Percentiles rank a stretch among this genome's conserved stretches.
Evolutionary conservation across 2,113 vertebrate genomes (phyloP).

Genomic region (Poeciliopsis prolifica): DNA sequence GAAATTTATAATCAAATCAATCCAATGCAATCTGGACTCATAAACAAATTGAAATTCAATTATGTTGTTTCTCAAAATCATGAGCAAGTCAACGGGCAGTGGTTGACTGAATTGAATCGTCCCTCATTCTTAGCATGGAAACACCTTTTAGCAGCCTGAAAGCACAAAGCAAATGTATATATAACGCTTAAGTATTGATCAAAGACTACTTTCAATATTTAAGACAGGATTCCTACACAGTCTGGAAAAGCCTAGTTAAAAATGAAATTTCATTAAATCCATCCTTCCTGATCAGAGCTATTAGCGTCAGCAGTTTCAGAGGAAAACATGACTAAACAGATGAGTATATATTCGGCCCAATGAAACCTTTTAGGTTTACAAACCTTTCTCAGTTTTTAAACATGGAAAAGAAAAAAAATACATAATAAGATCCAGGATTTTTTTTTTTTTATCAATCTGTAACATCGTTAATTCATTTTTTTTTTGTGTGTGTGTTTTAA

Average conservation of each 20-base stretch:
- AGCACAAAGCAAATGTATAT: too few species aligned
- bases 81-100: background rate
- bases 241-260: background rate
- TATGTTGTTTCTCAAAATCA: background rate
- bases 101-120: background rate
- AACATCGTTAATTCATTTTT: background rate
- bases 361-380: background rate
- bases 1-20: background rate
- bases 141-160: too few species aligned
- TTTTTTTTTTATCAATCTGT: background rate
- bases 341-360: background rate
- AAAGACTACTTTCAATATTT: background rate
- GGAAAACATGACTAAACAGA: too few species aligned
- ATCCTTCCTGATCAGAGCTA: too few species aligned
- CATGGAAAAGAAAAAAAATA: background rate
- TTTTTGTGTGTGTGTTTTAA: background rate
- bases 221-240: background rate
- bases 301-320: too few species aligned
- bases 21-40: background rate
- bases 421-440: background rate
- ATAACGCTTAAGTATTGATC: too few species aligned
- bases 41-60: background rate
- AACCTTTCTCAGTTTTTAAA: background rate
- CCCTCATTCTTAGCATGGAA: too few species aligned
- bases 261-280: background rate